A percentile compares a stretch with the other conserved stretches of the same genome.
These are phyloP conservation scores for Myotis daubentonii DNA, from an alignment of 2,797 vertebrate species.

Conservation along the genomic window DNA sequence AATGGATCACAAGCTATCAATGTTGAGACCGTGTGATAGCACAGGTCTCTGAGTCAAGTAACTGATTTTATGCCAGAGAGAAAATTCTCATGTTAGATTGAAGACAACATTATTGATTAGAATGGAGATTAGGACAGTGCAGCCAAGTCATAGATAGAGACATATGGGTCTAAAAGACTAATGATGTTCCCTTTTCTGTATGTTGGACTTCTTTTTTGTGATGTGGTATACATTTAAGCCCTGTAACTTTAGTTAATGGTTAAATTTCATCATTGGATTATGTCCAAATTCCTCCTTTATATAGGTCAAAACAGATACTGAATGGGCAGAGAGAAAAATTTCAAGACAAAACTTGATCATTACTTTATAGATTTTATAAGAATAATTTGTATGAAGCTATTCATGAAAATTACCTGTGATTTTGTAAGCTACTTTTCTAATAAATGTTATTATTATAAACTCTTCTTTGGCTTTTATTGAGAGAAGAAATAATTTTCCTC, in stretches of 20 bases:
- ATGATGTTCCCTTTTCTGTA: not conserved
- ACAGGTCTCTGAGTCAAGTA: constrained; percentile 64
- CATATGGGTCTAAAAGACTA: not conserved
- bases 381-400: constrained; percentile 57
- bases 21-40: not conserved
- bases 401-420: constrained; percentile 57
- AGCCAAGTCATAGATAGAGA: not conserved
- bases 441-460: constrained; percentile 55
- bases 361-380: constrained; percentile 40
- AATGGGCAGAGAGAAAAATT: not conserved
- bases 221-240: not conserved
- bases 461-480: constrained; percentile 43
- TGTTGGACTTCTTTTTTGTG: not conserved
- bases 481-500: constrained; percentile 39
- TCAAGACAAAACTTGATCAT: not conserved
- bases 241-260: not conserved
- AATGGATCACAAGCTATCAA: constrained; percentile 57
- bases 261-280: constrained; percentile 10
- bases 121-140: constrained; percentile 22
- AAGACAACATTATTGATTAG: constrained; percentile 42
- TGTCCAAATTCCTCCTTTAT: not conserved
- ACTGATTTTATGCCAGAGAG: constrained; percentile 70
- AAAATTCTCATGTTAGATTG: constrained; percentile 14
- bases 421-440: constrained; percentile 44
- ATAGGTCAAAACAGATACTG: not conserved